These are phyloP conservation scores for Alcedo quadribrachys DNA, from an alignment of 2,797 vertebrate species.

Conservation along the genomic window DNA sequence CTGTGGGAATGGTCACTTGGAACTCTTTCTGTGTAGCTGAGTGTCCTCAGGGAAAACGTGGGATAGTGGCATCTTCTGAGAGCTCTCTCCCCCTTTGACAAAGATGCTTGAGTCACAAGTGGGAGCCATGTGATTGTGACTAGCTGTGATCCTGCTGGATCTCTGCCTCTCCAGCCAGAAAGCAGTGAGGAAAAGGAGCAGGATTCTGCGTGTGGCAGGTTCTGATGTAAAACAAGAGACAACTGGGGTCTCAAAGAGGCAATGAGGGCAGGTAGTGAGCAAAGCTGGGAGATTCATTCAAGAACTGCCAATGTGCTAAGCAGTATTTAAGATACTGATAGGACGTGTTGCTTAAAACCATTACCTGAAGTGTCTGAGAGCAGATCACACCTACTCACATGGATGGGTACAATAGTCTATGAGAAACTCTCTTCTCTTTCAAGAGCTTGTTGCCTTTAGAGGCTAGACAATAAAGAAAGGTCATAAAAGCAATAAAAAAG, in stretches of 20 bases:
- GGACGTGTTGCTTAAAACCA: not conserved
- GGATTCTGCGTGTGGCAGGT: not conserved
- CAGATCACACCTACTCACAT: accelerated
- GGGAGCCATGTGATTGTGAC: accelerated
- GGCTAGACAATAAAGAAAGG: not conserved
- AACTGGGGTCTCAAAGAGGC: not conserved
- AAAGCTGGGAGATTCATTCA: not conserved
- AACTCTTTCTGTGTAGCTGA: not conserved
- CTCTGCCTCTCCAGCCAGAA: not conserved
- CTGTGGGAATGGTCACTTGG: not conserved
- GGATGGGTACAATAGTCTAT: accelerated
- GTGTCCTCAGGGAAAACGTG: not conserved
- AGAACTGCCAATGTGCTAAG: not conserved
- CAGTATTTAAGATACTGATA: not conserved
- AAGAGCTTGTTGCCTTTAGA: not conserved
- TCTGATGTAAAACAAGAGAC: not conserved
- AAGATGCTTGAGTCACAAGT: not conserved
- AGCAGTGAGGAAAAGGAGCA: not conserved
- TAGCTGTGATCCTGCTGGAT: not conserved
- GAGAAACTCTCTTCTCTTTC: not conserved
- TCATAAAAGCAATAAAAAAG: not conserved
- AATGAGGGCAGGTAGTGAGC: not conserved
- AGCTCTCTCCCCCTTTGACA: not conserved
- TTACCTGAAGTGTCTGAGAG: not conserved
- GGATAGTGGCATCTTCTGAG: not conserved